Conservation (phyloP, 2,113 vertebrate species). For the Ramphastos sulfuratus region DNA sequence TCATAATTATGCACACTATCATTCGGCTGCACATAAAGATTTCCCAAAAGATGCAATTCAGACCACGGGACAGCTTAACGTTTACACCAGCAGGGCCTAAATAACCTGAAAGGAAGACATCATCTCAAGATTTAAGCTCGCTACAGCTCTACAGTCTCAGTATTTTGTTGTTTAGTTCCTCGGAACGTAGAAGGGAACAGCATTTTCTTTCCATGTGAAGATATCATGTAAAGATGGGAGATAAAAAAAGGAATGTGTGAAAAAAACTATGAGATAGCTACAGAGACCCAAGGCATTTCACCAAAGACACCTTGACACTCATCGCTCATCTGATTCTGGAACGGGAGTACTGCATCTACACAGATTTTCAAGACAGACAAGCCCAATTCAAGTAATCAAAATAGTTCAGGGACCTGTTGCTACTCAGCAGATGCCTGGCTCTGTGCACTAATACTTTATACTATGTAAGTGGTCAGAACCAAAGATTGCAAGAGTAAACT, state of each 20-base stretch:
- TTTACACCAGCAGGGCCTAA: background rate
- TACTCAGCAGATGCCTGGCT: background rate
- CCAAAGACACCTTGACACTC: background rate
- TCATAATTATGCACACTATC: background rate
- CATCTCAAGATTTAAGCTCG: background rate
- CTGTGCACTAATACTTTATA: background rate
- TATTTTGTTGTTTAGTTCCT: background rate
- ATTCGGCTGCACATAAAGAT: background rate
- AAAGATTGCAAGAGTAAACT: background rate
- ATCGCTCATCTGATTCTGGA: background rate
- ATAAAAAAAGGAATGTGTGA: background rate
- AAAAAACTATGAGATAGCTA: background rate
- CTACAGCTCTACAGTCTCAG: background rate
- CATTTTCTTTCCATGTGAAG: background rate
- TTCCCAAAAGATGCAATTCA: background rate
- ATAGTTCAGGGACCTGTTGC: background rate
- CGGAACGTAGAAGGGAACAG: background rate
- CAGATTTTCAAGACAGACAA: background rate
- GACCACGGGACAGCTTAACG: background rate
- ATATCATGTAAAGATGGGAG: background rate
- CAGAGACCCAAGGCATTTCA: background rate
- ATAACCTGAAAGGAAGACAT: background rate
- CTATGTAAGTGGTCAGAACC: background rate
- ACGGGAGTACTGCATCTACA: background rate
- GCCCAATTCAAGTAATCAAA: background rate